A percentile compares a stretch with the other conserved stretches of the same genome.
These are phyloP conservation scores for Bimastos eiseni DNA, from an alignment of 2,888 invertebrate species.

Conservation along the genomic window DNA sequence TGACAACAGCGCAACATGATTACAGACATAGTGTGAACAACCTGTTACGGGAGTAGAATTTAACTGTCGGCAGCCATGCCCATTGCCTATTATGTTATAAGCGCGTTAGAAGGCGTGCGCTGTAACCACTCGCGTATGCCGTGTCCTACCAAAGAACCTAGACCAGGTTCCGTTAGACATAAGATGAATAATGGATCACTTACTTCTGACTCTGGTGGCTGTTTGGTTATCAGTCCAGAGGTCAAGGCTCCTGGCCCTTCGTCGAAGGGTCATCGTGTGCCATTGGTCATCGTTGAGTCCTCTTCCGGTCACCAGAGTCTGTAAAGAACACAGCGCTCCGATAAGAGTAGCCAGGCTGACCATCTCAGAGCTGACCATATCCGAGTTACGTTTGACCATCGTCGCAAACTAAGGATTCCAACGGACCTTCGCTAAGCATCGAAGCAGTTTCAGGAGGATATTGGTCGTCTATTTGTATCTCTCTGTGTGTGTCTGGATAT, in stretches of 20 bases:
- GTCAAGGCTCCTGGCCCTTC: not conserved
- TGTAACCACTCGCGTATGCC: no score
- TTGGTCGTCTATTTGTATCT: no score
- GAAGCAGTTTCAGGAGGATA: not conserved
- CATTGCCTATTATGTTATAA: no score
- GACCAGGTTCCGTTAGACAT: not conserved
- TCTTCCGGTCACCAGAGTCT: constrained; percentile 14
- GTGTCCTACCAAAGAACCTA: no score
- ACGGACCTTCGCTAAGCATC: not conserved
- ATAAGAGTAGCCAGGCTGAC: not conserved
- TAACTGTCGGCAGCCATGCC: no score
- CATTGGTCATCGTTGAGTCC: constrained; percentile 7
- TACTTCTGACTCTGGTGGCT: not conserved
- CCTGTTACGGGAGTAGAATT: no score
- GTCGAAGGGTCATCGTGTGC: not conserved
- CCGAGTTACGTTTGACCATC: not conserved
- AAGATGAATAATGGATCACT: not conserved
- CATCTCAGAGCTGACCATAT: not conserved
- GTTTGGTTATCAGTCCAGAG: not conserved
- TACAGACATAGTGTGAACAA: no score
- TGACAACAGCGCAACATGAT: no score
- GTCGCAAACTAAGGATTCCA: not conserved
- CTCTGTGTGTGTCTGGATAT: no score
- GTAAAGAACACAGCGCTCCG: constrained; percentile 6
- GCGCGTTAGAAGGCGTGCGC: no score